Base-by-base conservation (phyloP, 2,113 vertebrate genomes). In the Caretta caretta region DNA sequence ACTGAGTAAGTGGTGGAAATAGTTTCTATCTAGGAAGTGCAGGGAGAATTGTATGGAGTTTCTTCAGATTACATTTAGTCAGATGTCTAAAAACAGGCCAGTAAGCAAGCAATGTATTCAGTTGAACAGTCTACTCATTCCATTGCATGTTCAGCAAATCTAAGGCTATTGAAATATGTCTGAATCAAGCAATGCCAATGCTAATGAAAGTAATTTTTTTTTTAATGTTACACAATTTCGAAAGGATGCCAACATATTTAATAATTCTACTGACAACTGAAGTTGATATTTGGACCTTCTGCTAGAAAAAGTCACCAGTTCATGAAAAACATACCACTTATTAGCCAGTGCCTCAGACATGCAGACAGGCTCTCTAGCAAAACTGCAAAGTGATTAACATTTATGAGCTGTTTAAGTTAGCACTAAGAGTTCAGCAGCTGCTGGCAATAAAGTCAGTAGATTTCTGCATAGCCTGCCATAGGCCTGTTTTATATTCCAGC, bases 351-450 rank as follows among this genome's bases (percentile, higher is more conserved):
- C 92, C 94, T 90, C 89, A 90, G 89, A 96, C 50, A 94, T 27
- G 48, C 50, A 90, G 82, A 94, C 89, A 84, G 93, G 78, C 84
- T 87, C 57, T 49, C 42, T 59, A 93, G 92, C 90, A 94, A 93
- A 97, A 94, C 80, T 86, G 86, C 93, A 87, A 90, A 54, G 79
- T 29, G 93, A 96, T 97, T 96, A 97, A 95, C 95, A 96, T 97
- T 96, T 97, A 96, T 81, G 89, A 96, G 80, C 79, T 92, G 79
- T 85, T 96, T 94, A 95, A 96, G 79, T 95, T 96, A 95, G 90
- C 38, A 29, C 75, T 83, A 76, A 69, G 86, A 88, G 93, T 93
- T 94, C 84, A 91, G 92, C 97, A 96, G 94, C 94, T 97, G 94
- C 90, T 95, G 87, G 53, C 35, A 95, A 95, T 95, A 96, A 96